Conservation (phyloP, 2,797 vertebrate species). For the Chaetophractus vellerosus region DNA sequence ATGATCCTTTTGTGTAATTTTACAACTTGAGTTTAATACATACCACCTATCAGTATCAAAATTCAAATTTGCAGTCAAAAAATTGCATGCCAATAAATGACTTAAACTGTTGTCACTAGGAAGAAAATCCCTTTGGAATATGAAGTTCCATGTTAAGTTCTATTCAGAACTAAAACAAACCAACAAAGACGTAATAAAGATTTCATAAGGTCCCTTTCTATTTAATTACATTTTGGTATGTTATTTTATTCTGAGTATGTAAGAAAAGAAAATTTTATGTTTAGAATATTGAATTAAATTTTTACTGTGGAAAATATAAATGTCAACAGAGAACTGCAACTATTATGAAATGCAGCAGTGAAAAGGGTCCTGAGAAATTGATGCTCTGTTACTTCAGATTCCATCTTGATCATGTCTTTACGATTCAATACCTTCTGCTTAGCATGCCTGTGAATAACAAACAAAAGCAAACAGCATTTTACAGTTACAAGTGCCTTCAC, state of each 20-base stretch:
- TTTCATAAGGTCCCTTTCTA: not conserved
- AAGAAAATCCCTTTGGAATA: not conserved
- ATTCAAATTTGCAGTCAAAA: conserved; percentile 9
- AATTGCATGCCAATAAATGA: conserved; percentile 18
- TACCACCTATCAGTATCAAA: not conserved
- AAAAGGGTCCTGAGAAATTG: not conserved
- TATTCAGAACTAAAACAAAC: conserved; percentile 1
- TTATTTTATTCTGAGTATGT: not conserved
- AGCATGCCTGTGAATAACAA: not conserved
- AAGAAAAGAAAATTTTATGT: conserved; percentile 1
- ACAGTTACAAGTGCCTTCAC: not conserved
- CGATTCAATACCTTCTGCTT: not conserved
- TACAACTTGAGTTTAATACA: conserved; percentile 11
- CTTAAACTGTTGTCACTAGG: not conserved
- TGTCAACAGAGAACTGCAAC: not conserved
- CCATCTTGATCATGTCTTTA: not conserved
- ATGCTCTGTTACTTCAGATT: not conserved
- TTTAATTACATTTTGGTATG: not conserved
- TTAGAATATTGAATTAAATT: conserved; percentile 29
- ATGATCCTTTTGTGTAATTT: not conserved
- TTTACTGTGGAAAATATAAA: conserved; percentile 61
- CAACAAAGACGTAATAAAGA: conserved; percentile 45
- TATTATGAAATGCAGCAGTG: not conserved
- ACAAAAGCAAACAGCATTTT: not conserved
- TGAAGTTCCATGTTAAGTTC: not conserved